Evolutionary conservation across 2,113 vertebrate genomes (phyloP).

Genomic region (Labrus mixtus): DNA sequence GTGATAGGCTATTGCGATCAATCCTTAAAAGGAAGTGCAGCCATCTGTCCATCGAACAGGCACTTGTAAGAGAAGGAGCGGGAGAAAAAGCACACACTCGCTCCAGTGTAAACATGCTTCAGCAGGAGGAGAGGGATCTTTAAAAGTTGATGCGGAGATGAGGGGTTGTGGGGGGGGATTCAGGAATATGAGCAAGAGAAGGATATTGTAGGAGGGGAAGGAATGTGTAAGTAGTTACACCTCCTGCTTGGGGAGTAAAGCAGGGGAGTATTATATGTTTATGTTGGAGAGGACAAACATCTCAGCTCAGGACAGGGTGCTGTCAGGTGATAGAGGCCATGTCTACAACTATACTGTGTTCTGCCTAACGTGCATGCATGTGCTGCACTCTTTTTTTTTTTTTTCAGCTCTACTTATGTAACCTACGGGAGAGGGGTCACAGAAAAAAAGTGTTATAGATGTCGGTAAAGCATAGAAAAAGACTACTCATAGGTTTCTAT

Average conservation of each 20-base stretch:
- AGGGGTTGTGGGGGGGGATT: conserved; percentile 27
- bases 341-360: not conserved
- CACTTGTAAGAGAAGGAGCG: conserved; percentile 68
- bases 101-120: conserved; percentile 81
- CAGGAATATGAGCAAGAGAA: too few species aligned
- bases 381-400: not conserved
- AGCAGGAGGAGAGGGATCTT: conserved; percentile 69
- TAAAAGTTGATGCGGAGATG: conserved; percentile 47
- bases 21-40: conserved; percentile 83
- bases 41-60: conserved; percentile 74
- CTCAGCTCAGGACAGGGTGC: conserved; percentile 14
- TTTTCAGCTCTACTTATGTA: not conserved
- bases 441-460: not conserved
- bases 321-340: conserved; percentile 59
- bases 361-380: conserved; percentile 1
- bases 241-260: conserved; percentile 22
- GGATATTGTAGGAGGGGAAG: conserved; percentile 23
- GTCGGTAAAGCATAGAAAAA: not conserved
- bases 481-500: too few species aligned
- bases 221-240: conserved; percentile 38
- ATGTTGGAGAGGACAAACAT: conserved; percentile 23
- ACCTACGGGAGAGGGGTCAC: not conserved
- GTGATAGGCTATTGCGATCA: conserved; percentile 67
- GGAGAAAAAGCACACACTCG: conserved; percentile 76
- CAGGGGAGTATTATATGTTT: conserved; percentile 54